phyloP scores from a whole-genome alignment of 2,888 invertebrate genomes.

The Papilio protenor region DNA sequence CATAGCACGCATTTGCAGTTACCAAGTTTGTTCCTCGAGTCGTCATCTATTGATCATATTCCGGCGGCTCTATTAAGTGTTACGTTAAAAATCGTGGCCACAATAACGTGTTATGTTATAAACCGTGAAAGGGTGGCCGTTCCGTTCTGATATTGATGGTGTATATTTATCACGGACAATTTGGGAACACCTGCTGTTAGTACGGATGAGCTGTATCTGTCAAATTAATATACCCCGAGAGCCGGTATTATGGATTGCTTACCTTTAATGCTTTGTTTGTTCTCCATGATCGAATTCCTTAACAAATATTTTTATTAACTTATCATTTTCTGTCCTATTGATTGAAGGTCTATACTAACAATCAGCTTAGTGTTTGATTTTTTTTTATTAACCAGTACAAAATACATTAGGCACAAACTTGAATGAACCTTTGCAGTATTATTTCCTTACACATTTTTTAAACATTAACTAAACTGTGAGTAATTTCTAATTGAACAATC shows the following conservation, averaged over 20 bases:
- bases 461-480: too few species aligned
- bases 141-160: constrained; percentile 71
- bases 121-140: constrained; percentile 68
- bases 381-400: too few species aligned
- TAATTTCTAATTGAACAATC: background rate
- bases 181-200: constrained; percentile 81
- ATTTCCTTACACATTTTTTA: too few species aligned
- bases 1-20: too few species aligned
- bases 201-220: constrained; percentile 69
- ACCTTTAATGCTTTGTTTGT: constrained; percentile 64
- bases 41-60: too few species aligned
- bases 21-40: too few species aligned
- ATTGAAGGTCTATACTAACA: constrained; percentile 26
- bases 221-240: constrained; percentile 67
- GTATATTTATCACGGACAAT: constrained; percentile 78
- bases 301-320: constrained; percentile 51
- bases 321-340: constrained; percentile 47
- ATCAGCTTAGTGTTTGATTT: too few species aligned
- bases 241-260: constrained; percentile 56
- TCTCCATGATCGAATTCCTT: constrained; percentile 55
- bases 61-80: constrained; percentile 50
- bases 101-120: constrained; percentile 67
- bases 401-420: too few species aligned
- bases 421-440: too few species aligned
- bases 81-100: constrained; percentile 58